Evolutionary conservation across 2,797 vertebrate species (phyloP), one percentile per base, ranked within the genome.

Genomic region (Microhierax caerulescens): DNA sequence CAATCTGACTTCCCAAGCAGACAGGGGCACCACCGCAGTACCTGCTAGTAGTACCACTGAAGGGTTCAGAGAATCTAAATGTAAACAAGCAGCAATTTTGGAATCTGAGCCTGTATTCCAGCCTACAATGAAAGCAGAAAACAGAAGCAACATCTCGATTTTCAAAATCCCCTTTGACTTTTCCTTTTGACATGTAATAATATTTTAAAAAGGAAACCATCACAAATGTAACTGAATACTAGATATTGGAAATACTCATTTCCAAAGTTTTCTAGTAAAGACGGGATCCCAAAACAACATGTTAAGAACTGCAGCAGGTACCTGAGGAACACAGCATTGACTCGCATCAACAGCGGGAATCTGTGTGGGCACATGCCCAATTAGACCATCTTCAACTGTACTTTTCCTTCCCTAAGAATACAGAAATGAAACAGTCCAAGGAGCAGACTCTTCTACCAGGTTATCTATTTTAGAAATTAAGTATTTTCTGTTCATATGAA

Each of bases 281-380:
- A 43, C 1, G 0, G 17, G 20, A 67, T 77, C n/a, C 34, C 50
- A 27, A 82, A 81, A 18, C 13, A 53, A 16, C 27, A 50, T 0
- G 1, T 17, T 17, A 67, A 70, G 75, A 76, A 51, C 24, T 39
- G 16, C 78, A 41, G 21, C 1, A 47, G 20, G 43, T 23, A 80
- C 51, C 45, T 30, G 51, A 82, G 64, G 43, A 87, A 54, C 3
- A 36, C 7, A 5, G 45, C 8, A 5, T 20, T 0, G 0, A 78
- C 20, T 5, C 1, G 0, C 61, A 50, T 17, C 65, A 63, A 0
- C 13, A 64, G 7, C 28, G 54, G 59, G 14, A 82, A 39, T 24
- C 41, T 2, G 0, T 24, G 87, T 48, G 56, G 45, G 39, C 64
- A 88, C 60, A 47, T 1, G 2, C 72, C n/a, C 37, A 41, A 43